phyloP scores from a whole-genome alignment of 1,140 invertebrate genomes.

The Brachionus rubens region DNA sequence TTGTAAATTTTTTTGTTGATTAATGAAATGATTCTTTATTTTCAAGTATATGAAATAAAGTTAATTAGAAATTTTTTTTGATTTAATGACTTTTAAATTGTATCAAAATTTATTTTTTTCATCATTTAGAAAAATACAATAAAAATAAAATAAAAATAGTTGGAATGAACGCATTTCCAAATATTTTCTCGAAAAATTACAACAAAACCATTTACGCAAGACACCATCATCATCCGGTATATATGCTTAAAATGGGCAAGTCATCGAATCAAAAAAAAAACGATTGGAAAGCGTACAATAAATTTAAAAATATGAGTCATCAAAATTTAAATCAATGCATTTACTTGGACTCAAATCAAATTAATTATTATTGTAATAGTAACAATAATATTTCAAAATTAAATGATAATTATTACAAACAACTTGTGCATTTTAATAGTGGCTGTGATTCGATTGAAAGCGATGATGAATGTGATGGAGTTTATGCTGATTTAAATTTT shows the following conservation, averaged over 20 bases:
- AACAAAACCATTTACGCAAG: background rate
- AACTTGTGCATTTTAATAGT: background rate
- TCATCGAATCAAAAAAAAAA: background rate
- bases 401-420: conserved; percentile 25
- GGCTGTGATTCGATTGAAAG: conserved; percentile 30
- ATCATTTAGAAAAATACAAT: too few relatives aligned
- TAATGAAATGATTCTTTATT: too few relatives aligned
- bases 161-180: conserved; percentile 26
- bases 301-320: conserved; percentile 2
- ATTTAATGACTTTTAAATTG: too few relatives aligned
- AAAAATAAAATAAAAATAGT: too few relatives aligned
- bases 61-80: too few relatives aligned
- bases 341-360: background rate
- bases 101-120: too few relatives aligned
- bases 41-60: too few relatives aligned
- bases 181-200: conserved; percentile 17
- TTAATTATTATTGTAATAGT: conserved; percentile 16
- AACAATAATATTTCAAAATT: background rate
- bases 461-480: background rate
- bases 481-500: conserved; percentile 1
- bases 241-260: conserved; percentile 20
- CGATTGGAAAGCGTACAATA: background rate
- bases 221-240: conserved; percentile 12
- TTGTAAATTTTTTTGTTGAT: too few relatives aligned
- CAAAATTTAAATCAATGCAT: conserved; percentile 30